Evolutionary conservation across 2,888 invertebrate genomes (phyloP).

Genomic region (Diadegma fenestrale): DNA sequence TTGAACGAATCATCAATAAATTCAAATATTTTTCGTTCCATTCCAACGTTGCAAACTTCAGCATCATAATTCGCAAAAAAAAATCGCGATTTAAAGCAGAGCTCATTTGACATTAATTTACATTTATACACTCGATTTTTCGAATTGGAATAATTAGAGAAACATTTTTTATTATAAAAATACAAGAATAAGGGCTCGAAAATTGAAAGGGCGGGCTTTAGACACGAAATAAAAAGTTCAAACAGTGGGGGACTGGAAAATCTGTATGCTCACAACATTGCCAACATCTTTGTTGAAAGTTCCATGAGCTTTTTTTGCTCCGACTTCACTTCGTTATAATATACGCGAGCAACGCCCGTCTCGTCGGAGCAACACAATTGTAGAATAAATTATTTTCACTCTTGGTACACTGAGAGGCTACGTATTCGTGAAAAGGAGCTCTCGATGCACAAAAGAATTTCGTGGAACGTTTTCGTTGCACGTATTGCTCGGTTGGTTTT

Average conservation of each 20-base stretch:
- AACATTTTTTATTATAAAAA: not conserved
- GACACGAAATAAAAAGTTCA: not conserved
- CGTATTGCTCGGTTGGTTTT: slow-evolving; percentile 17
- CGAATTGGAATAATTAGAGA: not conserved
- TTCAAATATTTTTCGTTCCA: too few species aligned
- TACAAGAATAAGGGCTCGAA: not conserved
- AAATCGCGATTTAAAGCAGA: too few species aligned
- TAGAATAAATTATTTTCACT: slow-evolving; percentile 51
- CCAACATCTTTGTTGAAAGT: not conserved
- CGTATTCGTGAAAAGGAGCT: slow-evolving; percentile 54
- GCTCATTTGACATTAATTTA: too few species aligned
- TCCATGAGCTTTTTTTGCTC: slow-evolving; percentile 4
- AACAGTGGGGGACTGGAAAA: not conserved
- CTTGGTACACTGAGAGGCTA: slow-evolving; percentile 27
- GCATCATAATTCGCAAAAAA: too few species aligned
- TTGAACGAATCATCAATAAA: too few species aligned
- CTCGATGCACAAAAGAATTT: slow-evolving; percentile 17
- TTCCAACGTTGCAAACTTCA: too few species aligned
- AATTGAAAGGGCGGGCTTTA: not conserved
- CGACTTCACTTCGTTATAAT: slow-evolving; percentile 1
- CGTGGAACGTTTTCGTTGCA: slow-evolving; percentile 26
- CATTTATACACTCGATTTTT: too few species aligned
- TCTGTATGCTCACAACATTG: slow-evolving; percentile 1
- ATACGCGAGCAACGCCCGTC: slow-evolving; percentile 18
- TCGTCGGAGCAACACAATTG: slow-evolving; percentile 33